phyloP scores from a whole-genome alignment of 2,113 vertebrate genomes.

The Mesembrinibis cayennensis region DNA sequence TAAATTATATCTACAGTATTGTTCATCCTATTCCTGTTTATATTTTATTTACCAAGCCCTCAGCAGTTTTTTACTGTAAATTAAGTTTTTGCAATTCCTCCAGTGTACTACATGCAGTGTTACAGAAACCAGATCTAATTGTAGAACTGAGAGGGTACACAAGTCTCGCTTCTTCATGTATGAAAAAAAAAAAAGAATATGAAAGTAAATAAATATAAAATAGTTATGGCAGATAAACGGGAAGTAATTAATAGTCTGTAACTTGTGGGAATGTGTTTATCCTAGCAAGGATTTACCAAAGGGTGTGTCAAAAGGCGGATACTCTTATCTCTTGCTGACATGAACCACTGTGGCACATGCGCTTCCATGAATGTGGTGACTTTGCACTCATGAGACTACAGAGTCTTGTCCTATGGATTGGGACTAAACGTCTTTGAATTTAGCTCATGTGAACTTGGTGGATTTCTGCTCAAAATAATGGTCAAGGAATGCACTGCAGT shows the following conservation, averaged over 20 bases:
- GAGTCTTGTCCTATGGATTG: neutral
- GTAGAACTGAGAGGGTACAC: neutral
- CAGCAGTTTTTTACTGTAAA: neutral
- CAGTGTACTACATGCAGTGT: neutral
- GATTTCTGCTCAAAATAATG: neutral
- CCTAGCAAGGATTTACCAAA: neutral
- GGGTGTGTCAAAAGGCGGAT: neutral
- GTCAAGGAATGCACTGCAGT: neutral
- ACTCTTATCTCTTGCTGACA: neutral
- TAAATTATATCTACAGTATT: neutral
- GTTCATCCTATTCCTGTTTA: neutral
- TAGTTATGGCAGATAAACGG: neutral
- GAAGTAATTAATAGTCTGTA: neutral
- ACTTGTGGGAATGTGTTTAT: neutral
- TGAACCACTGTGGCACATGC: neutral
- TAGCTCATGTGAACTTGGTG: neutral
- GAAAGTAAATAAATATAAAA: neutral
- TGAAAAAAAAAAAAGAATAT: neutral
- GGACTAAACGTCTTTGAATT: neutral
- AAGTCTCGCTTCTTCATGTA: neutral
- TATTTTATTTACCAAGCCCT: neutral
- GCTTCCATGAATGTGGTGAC: neutral
- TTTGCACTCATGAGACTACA: neutral
- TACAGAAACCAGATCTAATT: neutral
- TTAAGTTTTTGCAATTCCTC: neutral